Evolutionary conservation across 2,888 invertebrate species (phyloP).

Genomic region (Orthonevra nobilis): DNA sequence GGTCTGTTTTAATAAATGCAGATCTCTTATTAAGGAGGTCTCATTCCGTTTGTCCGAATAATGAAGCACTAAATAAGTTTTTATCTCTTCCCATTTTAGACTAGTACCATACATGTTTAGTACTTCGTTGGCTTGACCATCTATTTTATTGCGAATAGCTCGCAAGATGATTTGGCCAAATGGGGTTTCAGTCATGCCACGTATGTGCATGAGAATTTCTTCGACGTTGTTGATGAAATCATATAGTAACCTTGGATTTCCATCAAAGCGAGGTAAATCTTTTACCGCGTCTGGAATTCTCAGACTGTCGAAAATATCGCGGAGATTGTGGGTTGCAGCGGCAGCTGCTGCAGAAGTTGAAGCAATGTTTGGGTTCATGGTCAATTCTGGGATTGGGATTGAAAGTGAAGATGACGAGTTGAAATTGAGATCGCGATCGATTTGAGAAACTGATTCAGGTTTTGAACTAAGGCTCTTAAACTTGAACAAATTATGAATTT

Average conservation of each 20-base stretch:
- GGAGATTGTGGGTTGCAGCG: background rate
- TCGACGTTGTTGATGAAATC: no score
- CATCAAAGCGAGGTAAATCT: no score
- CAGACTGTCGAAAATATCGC: no score
- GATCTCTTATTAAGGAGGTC: constrained; percentile 37
- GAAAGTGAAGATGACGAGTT: background rate
- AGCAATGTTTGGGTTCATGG: background rate
- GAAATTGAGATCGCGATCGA: background rate
- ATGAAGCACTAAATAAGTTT: constrained; percentile 38
- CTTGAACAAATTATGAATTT: constrained; percentile 1
- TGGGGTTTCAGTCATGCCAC: constrained; percentile 15
- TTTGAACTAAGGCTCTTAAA: constrained; percentile 8
- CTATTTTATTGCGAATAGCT: constrained; percentile 48
- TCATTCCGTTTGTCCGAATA: constrained; percentile 56
- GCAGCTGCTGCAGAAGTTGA: background rate
- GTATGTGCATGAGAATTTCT: no score
- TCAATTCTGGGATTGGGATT: background rate
- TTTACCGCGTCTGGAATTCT: constrained; percentile 58
- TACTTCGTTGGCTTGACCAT: constrained; percentile 50
- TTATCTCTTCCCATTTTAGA: constrained; percentile 39
- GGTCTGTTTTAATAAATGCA: constrained; percentile 16
- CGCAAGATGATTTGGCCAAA: constrained; percentile 20
- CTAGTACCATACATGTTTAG: constrained; percentile 59
- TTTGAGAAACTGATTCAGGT: constrained; percentile 2
- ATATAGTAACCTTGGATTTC: no score